Conservation (phyloP, 92 coral and sea anemone genomes). For the Phymanthus crucifer region DNA sequence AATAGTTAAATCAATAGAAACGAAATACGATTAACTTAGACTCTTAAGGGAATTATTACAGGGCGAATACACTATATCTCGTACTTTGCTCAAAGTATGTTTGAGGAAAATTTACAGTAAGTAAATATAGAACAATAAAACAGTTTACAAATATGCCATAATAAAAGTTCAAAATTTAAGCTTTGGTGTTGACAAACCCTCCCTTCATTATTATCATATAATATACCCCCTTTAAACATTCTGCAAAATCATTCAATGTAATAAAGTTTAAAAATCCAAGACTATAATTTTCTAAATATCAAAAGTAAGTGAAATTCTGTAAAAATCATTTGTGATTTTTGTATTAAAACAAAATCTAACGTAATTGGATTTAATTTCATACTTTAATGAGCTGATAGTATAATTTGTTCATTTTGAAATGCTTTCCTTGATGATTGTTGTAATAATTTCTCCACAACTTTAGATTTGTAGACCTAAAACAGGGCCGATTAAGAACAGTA, state of each 20-base stretch:
- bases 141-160: neutral
- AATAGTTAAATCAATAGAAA: neutral
- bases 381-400: neutral
- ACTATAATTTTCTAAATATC: neutral
- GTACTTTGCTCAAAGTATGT: neutral
- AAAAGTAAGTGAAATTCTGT: neutral
- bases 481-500: neutral
- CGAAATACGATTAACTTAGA: neutral
- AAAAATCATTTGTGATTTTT: neutral
- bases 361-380: neutral
- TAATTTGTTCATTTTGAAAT: constrained; percentile 3
- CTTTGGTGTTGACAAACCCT: neutral
- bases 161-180: neutral
- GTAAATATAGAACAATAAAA: neutral
- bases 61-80: neutral
- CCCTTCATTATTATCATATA: neutral
- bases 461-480: no score
- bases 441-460: neutral
- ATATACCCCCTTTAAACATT: neutral
- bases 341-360: neutral
- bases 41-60: neutral
- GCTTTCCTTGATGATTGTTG: neutral
- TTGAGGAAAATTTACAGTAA: neutral
- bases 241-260: neutral
- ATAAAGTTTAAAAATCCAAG: neutral